A percentile compares a stretch with the other conserved stretches of the same genome.
Evolutionary conservation across 1,140 invertebrate species (phyloP).

Genomic region (Dryas iulia): DNA sequence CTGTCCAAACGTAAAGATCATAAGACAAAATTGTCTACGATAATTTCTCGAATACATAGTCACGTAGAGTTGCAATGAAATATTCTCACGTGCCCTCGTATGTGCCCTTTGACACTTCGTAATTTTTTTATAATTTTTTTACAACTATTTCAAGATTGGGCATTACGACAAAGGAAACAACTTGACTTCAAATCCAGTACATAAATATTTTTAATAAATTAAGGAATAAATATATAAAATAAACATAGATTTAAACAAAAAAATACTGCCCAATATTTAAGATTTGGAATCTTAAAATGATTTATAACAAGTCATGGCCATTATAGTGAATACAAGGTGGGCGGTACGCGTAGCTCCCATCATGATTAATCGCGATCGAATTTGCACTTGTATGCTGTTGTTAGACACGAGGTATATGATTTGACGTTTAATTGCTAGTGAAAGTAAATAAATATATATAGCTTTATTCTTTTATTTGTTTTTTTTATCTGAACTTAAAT

Average conservation of each 20-base stretch:
- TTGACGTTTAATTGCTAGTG: conserved; percentile 35
- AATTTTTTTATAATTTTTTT: background rate
- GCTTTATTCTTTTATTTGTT: no score
- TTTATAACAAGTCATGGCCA: background rate
- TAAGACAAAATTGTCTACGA: background rate
- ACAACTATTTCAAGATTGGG: no score
- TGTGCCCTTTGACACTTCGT: background rate
- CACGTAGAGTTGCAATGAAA: background rate
- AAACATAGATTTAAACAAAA: background rate
- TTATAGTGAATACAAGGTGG: background rate
- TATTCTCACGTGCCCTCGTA: background rate
- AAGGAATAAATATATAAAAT: background rate
- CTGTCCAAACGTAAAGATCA: background rate
- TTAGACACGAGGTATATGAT: conserved; percentile 34
- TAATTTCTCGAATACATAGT: background rate
- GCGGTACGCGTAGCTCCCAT: background rate
- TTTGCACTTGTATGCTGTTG: conserved; percentile 39
- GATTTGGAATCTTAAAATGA: background rate
- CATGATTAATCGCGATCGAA: conserved; percentile 50
- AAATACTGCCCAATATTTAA: no score
- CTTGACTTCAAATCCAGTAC: no score
- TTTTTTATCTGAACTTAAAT: no score
- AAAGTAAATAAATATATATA: conserved; percentile 29
- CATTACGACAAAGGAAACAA: no score
- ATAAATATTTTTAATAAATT: no score